Conservation (phyloP, 2,113 vertebrate species). For the Ophthalmolycus amberensis region DNA sequence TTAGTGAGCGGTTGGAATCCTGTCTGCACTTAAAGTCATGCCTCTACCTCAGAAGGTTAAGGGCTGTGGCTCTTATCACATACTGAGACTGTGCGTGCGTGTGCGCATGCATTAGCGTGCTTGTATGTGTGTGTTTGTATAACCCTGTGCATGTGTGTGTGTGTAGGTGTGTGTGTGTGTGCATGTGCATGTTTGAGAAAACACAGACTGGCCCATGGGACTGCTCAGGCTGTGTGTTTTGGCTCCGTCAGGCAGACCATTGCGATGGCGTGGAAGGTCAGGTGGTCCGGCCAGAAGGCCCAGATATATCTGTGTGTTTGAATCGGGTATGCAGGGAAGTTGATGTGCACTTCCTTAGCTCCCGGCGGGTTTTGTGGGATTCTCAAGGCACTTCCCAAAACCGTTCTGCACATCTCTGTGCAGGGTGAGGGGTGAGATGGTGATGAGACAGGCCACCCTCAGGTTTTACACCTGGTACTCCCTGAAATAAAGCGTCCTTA, state of each 20-base stretch:
- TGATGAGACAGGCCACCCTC: constrained; percentile 32
- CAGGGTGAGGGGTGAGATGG: neutral
- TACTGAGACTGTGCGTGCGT: constrained; percentile 44
- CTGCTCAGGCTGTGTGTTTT: constrained; percentile 70
- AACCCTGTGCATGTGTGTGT: constrained; percentile 29
- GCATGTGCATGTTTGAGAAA: constrained; percentile 66
- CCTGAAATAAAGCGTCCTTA: constrained; percentile 19
- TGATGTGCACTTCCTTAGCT: constrained; percentile 28
- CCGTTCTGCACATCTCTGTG: neutral
- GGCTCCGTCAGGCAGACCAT: constrained; percentile 69
- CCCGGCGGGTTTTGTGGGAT: constrained; percentile 23
- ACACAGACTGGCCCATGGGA: constrained; percentile 72
- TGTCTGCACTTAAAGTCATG: constrained; percentile 56
- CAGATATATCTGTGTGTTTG: constrained; percentile 60
- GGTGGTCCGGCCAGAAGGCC: constrained; percentile 59
- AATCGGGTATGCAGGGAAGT: constrained; percentile 33
- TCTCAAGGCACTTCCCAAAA: constrained; percentile 18
- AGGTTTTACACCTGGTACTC: constrained; percentile 4
- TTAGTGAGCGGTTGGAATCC: constrained; percentile 53
- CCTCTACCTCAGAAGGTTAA: constrained; percentile 59
- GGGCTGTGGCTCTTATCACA: constrained; percentile 66
- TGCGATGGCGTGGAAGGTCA: constrained; percentile 68
- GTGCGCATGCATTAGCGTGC: constrained; percentile 32
- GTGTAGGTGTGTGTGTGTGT: constrained; percentile 14
- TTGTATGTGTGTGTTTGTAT: constrained; percentile 51